phyloP scores from a whole-genome alignment of 2,888 invertebrate species.

The Caenorhabditis sp. region DNA sequence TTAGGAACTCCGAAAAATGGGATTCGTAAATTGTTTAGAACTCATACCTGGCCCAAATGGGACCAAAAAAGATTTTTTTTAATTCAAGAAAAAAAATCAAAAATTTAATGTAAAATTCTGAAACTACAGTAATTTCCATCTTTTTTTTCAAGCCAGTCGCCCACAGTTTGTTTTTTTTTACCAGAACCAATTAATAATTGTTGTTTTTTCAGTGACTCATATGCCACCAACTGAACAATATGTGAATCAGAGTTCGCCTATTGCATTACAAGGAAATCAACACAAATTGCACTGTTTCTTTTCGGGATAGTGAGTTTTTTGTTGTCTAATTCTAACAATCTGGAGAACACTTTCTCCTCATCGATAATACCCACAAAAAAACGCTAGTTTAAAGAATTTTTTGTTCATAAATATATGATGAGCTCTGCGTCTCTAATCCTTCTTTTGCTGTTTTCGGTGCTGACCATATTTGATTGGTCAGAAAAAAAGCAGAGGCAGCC shows the following conservation, averaged over 20 bases:
- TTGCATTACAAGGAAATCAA: constrained; percentile 67
- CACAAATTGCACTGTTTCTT: constrained; percentile 74
- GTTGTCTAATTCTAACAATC: not conserved
- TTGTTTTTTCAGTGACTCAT: constrained; percentile 40
- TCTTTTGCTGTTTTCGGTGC: constrained; percentile 19
- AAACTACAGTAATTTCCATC: too few species aligned
- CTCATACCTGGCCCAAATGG: too few species aligned
- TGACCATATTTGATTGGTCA: constrained; percentile 1
- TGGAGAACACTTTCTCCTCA: too few species aligned
- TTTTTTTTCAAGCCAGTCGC: too few species aligned
- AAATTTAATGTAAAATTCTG: too few species aligned
- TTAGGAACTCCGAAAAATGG: not conserved
- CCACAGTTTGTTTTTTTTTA: too few species aligned
- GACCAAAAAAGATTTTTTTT: too few species aligned
- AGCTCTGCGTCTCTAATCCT: constrained; percentile 11
- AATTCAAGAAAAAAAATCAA: too few species aligned
- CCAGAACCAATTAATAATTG: not conserved
- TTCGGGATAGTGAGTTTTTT: constrained; percentile 73
- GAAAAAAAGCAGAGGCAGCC: not conserved
- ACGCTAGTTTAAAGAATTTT: too few species aligned
- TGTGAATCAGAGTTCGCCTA: constrained; percentile 69
- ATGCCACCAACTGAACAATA: constrained; percentile 62
- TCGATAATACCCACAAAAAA: too few species aligned
- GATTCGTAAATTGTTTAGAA: too few species aligned
- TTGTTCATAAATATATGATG: not conserved